These are phyloP conservation scores for Chascanopsetta lugubris DNA, from an alignment of 2,113 vertebrate genomes.

Conservation along the genomic window DNA sequence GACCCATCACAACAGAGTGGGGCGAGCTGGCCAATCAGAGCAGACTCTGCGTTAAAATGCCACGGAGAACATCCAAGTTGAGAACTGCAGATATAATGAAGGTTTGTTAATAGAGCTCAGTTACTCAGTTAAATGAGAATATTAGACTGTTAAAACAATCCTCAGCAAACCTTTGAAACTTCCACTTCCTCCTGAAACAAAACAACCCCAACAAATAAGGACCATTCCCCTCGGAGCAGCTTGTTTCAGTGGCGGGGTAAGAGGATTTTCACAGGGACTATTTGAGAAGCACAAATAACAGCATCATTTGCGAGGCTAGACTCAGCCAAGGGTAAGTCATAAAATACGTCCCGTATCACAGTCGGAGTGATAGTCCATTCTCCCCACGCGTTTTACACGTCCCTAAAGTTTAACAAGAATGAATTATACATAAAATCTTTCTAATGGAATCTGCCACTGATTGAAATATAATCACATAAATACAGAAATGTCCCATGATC, in stretches of 20 bases:
- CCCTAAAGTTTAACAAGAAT: neutral
- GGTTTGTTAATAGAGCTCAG: neutral
- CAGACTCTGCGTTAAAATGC: neutral
- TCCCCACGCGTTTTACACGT: neutral
- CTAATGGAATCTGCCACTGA: neutral
- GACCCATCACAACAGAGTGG: no score
- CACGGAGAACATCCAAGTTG: neutral
- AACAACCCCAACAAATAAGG: neutral
- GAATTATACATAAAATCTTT: neutral
- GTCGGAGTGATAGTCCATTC: neutral
- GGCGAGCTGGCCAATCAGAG: no score
- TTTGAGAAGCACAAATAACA: conserved; percentile 1
- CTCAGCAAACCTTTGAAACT: neutral
- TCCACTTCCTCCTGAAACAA: neutral
- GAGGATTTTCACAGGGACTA: neutral
- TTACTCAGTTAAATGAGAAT: neutral
- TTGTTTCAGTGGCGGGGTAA: neutral
- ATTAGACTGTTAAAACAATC: neutral
- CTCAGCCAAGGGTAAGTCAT: neutral
- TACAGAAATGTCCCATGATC: neutral
- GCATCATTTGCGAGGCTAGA: neutral
- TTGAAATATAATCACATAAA: neutral
- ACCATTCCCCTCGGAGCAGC: neutral
- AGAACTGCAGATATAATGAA: neutral
- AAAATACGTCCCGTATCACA: neutral